Evolutionary conservation across 2,888 invertebrate genomes (phyloP), one percentile per base, ranked within the genome.

Genomic region (Synanthedon tipuliformis): DNA sequence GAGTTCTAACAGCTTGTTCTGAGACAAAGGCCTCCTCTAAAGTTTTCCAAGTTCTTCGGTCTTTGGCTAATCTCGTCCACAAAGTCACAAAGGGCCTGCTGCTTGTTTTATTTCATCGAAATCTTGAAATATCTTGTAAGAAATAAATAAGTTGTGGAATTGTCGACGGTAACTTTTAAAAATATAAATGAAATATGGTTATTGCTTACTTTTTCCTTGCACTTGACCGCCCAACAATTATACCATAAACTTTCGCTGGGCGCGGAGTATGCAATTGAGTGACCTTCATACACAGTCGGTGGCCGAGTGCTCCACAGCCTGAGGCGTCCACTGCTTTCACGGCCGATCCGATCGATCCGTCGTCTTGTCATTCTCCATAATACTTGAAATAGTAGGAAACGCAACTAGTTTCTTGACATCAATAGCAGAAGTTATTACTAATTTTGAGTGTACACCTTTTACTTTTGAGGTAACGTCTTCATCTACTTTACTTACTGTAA

Each of bases 191-290:
- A n/a, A n/a, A 45, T 54, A 49, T 40, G 48, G 18, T 52, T 12
- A 40, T 48, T 55, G 49, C 51, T n/a, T 52, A 51, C 53, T 51
- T 53, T 54, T 73, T 71, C 71, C 68, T 71, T 73, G 73, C 77
- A 78, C 81, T 79, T 81, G 81, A 78, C 79, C 73, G 70, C 41
- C 50, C 64, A 64, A 68, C 73, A 79, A 79, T 78, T 75, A 77
- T 64, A 64, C 62, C 60, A 73, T 75, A 67, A 73, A 83, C 84
- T 84, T 83, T 84, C 84, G 81, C 83, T 78, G 73, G 63, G 62
- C 59, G 66, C 61, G 63, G 57, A 65, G 71, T 66, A 69, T 68
- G 67, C 65, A 34, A 45, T 45, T 45, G 61, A 60, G 61, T 73
- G 81, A 74, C 81, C 81, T 79, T 79, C 81, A 73, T 72, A 61